phyloP scores from a whole-genome alignment of 1,140 invertebrate genomes.

The Dryas iulia region DNA sequence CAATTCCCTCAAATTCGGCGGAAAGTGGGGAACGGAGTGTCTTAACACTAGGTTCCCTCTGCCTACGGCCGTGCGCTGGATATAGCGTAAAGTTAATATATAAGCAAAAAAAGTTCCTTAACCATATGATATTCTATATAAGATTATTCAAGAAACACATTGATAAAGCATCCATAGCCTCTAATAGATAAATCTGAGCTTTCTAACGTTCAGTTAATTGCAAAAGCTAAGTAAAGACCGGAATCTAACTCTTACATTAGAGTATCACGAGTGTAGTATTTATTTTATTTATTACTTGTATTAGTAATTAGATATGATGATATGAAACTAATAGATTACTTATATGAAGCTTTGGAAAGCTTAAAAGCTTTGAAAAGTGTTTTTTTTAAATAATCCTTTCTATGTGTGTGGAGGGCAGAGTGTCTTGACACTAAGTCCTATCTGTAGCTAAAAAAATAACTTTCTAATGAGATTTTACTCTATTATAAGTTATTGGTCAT shows the following conservation, averaged over 20 bases:
- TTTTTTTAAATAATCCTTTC: too few relatives aligned
- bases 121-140: neutral
- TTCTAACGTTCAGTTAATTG: conserved; percentile 26
- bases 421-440: too few relatives aligned
- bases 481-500: too few relatives aligned
- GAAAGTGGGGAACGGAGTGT: too few relatives aligned
- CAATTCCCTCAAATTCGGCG: too few relatives aligned
- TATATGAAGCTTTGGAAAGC: neutral
- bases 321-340: neutral
- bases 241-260: conserved; percentile 2
- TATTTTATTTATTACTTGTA: neutral
- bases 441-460: too few relatives aligned
- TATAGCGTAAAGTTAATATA: too few relatives aligned
- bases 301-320: conserved; percentile 1
- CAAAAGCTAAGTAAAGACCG: conserved; percentile 5
- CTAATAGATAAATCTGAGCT: conserved; percentile 15
- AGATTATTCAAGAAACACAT: neutral
- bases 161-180: neutral
- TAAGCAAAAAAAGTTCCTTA: too few relatives aligned
- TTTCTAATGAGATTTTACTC: too few relatives aligned
- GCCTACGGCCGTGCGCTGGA: too few relatives aligned
- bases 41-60: too few relatives aligned
- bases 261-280: conserved; percentile 2
- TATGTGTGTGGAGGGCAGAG: too few relatives aligned
- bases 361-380: neutral